A percentile compares a stretch with the other conserved stretches of the same genome.
Evolutionary conservation across 2,888 invertebrate genomes (phyloP).

Genomic region (Hypolimnas misippus): DNA sequence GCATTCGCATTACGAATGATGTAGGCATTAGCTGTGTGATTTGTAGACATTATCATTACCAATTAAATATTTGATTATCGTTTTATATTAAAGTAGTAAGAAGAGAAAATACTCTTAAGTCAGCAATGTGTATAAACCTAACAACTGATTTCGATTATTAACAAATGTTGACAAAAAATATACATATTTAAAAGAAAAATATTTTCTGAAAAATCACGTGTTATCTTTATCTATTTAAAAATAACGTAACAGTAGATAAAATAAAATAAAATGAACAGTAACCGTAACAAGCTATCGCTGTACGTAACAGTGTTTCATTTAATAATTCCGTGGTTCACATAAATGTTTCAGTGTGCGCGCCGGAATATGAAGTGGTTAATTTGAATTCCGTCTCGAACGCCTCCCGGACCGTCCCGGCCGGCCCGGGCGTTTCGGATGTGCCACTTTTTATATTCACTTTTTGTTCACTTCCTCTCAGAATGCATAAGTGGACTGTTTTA

Average conservation of each 20-base stretch:
- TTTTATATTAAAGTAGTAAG: too few species aligned
- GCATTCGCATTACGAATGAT: too few species aligned
- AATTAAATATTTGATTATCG: too few species aligned
- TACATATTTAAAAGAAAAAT: too few species aligned
- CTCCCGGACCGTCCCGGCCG: slow-evolving; percentile 25
- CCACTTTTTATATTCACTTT: slow-evolving; percentile 46
- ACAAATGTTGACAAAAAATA: too few species aligned
- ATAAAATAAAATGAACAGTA: neutral
- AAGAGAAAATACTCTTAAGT: too few species aligned
- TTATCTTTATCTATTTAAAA: too few species aligned
- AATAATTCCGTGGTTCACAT: slow-evolving; percentile 18
- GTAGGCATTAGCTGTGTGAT: too few species aligned
- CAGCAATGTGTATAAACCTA: too few species aligned
- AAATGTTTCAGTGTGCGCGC: slow-evolving; percentile 31
- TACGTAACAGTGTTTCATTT: slow-evolving; percentile 15
- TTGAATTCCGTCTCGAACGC: slow-evolving; percentile 64
- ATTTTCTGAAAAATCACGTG: too few species aligned
- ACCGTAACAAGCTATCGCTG: slow-evolving; percentile 3
- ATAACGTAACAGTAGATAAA: neutral
- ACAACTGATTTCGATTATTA: too few species aligned
- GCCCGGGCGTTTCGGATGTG: slow-evolving; percentile 29
- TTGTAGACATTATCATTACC: too few species aligned
- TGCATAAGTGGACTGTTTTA: slow-evolving; percentile 42
- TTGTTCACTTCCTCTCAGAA: slow-evolving; percentile 45
- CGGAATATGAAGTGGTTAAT: slow-evolving; percentile 74